phyloP scores from a whole-genome alignment of 2,113 vertebrate species.

The Diglossa brunneiventris region DNA sequence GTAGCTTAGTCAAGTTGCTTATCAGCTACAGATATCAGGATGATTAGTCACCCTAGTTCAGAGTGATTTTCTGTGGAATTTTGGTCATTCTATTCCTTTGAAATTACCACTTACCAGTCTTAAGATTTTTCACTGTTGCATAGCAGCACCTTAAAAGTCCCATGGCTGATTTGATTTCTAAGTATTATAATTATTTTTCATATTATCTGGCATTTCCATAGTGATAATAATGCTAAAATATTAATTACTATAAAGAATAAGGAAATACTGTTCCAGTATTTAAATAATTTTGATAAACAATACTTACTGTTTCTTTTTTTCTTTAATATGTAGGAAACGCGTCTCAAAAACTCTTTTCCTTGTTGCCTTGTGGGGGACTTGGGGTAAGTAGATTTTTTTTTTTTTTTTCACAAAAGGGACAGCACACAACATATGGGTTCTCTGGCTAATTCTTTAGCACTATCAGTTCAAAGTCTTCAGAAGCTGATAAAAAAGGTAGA shows the following conservation, averaged over 20 bases:
- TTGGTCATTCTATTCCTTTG: background rate
- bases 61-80: background rate
- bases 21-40: background rate
- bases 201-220: background rate
- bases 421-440: background rate
- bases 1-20: background rate
- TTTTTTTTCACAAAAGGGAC: background rate
- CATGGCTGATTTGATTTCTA: background rate
- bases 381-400: conserved; percentile 72
- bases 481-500: background rate
- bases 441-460: background rate
- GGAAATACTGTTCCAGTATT: background rate
- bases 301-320: conserved; percentile 30
- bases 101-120: background rate
- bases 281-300: background rate
- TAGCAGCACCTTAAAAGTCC: background rate
- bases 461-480: background rate
- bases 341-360: conserved; percentile 77
- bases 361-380: conserved; percentile 80
- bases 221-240: background rate
- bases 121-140: background rate
- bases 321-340: conserved; percentile 64
- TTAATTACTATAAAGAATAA: background rate
- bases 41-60: background rate
- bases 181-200: background rate